Base-by-base conservation (phyloP, 2,888 invertebrate species). In the Coleophora deauratella region DNA sequence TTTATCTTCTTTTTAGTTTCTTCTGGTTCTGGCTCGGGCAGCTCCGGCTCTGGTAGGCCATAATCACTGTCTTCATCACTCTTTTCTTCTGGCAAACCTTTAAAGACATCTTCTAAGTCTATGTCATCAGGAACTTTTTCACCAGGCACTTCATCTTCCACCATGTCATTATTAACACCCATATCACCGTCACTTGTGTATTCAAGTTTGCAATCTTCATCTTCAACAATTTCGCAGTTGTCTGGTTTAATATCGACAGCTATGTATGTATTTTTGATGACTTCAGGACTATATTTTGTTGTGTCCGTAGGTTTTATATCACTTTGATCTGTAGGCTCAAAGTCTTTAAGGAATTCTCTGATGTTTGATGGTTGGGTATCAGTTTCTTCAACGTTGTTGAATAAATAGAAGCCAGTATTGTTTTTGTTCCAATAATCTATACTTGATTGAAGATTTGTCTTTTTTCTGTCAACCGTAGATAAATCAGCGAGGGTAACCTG, bases 31-130 rank as follows among this genome's bases (percentile, higher is more conserved):
- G n/a, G 21, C 10, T 27, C 10, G 9, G n/a, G 30, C 12, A 40
- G n/a, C n/a, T n/a, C n/a, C n/a, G n/a, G 4, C 7, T 38, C 35
- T n/a, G 35, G 21, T 12, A 34, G 12, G 9, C 12, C 33, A 9
- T 33, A 32, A 8, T 37, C 34, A 10, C 9, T 15, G 3, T 37
- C 32, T 15, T 30, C n/a, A 9, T 6, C 10, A 1, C 15, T 11
- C 1, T 21, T 21, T 35, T 44, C 40, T 31, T 38, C 42, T 3
- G 36, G 28, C 8, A 48, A n/a, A 32, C 45, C 50, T 43, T 50
- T 50, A 27, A 50, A 50, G 3, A 50, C 41, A 14, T 50, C 50
- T 11, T 48, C 48, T 11, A 50, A 34, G 37, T 48, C 45, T 3
- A 50, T 33, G 1, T 45, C 41, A 15, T 27, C 8, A 10, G 10